These are phyloP conservation scores for Cisticola juncidis DNA, from an alignment of 2,113 vertebrate species.

Conservation along the genomic window DNA sequence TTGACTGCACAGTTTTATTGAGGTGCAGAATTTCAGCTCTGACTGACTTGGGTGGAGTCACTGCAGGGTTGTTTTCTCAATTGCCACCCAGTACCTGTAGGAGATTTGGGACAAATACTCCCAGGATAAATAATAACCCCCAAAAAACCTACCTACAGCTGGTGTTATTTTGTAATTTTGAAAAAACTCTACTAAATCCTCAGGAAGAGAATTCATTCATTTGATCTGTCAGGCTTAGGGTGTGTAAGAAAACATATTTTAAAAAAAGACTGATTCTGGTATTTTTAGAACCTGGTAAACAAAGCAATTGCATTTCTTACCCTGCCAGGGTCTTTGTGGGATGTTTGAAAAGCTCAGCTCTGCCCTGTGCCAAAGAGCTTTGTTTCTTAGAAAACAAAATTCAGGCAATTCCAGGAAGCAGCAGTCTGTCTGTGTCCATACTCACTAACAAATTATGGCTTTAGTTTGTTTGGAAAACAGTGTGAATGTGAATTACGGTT, in stretches of 20 bases:
- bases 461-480: neutral
- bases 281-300: neutral
- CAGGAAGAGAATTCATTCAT: neutral
- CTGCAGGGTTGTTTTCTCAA: neutral
- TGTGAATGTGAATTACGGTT: neutral
- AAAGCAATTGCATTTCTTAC: neutral
- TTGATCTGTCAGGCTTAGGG: neutral
- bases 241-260: neutral
- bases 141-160: neutral
- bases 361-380: neutral
- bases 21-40: neutral
- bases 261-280: neutral
- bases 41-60: neutral
- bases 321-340: neutral
- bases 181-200: neutral
- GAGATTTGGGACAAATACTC: neutral
- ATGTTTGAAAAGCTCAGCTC: neutral
- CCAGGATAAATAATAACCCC: neutral
- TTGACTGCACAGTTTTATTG: neutral
- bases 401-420: neutral
- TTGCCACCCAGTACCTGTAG: neutral
- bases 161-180: neutral
- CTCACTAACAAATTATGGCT: neutral
- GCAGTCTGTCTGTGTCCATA: neutral
- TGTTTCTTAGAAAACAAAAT: neutral